Base-by-base conservation (phyloP, 2,113 vertebrate species). In the Forbesichthys agassizii region DNA sequence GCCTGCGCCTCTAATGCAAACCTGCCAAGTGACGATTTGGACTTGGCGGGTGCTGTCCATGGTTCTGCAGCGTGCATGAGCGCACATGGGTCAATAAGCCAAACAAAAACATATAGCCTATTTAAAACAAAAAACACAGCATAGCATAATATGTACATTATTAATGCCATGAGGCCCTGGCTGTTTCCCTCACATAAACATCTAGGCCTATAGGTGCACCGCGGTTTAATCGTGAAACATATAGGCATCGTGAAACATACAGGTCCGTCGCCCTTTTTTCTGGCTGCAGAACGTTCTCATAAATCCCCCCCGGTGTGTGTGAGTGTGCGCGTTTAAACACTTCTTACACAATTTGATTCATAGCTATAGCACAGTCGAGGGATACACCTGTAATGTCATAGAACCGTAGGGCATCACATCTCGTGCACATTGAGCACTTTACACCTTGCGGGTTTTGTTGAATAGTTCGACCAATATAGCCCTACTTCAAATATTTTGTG, bases 261-360 rank as follows among this genome's bases (percentile, higher is more conserved):
- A 8, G 36, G 4, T 5, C 36, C 36, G 4, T 7, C 7, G 36
- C 4, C 27, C 27, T 42, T 42, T 42, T 42, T 42, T 42, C 36
- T 42, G 36, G 4, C 36, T 42, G 36, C 3, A 42, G 36, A 42
- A 42, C 7, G 36, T 42, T 42, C 6, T 8, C 27, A 27, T 42
- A 20, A 20, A 5, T 42, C 36, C 7, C 36, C 36, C 36, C 36
- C 7, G 36, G 5, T 47, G 12, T 54, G 33, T 61, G 64, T 11
- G 57, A 5, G 27, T 47, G 12, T 59, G 36, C 1, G 13, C 49
- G 11, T 12, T 8, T 71, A 83, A 79, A 79, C 68, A 74, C 53
- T 71, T 79, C 1, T 27, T 27, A 2, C 65, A 66, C 60, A 56
- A 77, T 71, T 78, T 82, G 79, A 85, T 75, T 88, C 77, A 86